Percentiles rank a stretch among this genome's conserved stretches.
These are phyloP conservation scores for Tyria jacobaeae DNA, from an alignment of 2,888 invertebrate genomes.

Conservation along the genomic window DNA sequence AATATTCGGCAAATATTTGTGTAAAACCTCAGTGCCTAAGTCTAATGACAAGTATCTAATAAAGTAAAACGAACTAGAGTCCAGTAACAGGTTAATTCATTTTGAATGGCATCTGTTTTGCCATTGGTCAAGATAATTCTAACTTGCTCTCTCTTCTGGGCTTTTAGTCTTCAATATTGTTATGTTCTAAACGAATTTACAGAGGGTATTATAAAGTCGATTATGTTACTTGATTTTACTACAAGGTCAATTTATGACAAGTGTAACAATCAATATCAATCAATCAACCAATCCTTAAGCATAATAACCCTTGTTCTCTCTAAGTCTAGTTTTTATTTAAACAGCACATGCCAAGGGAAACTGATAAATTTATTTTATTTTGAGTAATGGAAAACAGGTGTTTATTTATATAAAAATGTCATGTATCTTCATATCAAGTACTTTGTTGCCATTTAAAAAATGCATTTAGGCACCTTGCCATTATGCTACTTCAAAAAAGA, in stretches of 20 bases:
- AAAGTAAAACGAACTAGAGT: constrained; percentile 7
- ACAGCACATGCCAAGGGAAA: background rate
- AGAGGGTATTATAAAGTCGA: background rate
- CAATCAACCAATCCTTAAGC: background rate
- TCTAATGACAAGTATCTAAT: background rate
- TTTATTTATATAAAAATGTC: background rate
- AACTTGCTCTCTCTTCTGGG: background rate
- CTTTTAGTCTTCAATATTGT: background rate
- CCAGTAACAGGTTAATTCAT: constrained; percentile 18
- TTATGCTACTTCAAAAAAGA: constrained; percentile 44
- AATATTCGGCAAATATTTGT: background rate
- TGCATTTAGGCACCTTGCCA: constrained; percentile 49
- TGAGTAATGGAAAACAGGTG: background rate
- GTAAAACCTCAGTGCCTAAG: constrained; percentile 16
- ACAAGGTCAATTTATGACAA: background rate
- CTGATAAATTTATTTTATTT: background rate
- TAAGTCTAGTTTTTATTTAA: background rate
- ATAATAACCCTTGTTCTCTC: background rate
- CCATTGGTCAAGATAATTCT: background rate
- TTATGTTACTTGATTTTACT: background rate
- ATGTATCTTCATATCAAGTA: constrained; percentile 16
- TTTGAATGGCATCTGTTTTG: background rate
- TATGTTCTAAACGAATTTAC: too few species aligned
- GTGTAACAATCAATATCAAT: too few species aligned
- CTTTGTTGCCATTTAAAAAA: constrained; percentile 49